phyloP scores from a whole-genome alignment of 2,888 invertebrate species.

The Scrobipalpa atriplicella region DNA sequence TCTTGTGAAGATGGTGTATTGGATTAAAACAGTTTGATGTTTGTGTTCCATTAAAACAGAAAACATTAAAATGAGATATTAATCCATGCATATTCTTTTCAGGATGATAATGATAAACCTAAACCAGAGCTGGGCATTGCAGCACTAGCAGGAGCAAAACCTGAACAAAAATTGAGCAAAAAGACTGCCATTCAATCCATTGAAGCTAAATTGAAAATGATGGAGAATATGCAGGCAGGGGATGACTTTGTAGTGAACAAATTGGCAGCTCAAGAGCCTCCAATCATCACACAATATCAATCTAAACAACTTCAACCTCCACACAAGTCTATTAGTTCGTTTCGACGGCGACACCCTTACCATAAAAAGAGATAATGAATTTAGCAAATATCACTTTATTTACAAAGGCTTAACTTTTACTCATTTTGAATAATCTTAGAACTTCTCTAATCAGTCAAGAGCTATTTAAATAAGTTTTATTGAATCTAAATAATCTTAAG shows the following conservation, averaged over 20 bases:
- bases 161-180: slow-evolving; percentile 86
- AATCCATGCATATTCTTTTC: slow-evolving; percentile 37
- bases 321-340: slow-evolving; percentile 63
- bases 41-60: slow-evolving; percentile 15
- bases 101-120: slow-evolving; percentile 90
- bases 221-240: slow-evolving; percentile 86
- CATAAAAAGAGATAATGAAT: slow-evolving; percentile 72
- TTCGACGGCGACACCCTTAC: slow-evolving; percentile 74
- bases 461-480: slow-evolving; percentile 7
- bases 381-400: neutral
- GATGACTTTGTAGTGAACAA: slow-evolving; percentile 90
- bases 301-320: slow-evolving; percentile 70
- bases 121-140: slow-evolving; percentile 90
- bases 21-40: slow-evolving; percentile 21
- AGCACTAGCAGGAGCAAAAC: slow-evolving; percentile 86
- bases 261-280: slow-evolving; percentile 84
- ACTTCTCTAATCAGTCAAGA: neutral
- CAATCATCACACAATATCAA: slow-evolving; percentile 88
- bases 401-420: neutral
- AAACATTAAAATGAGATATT: slow-evolving; percentile 21
- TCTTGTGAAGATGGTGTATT: slow-evolving; percentile 18
- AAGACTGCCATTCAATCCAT: slow-evolving; percentile 93
- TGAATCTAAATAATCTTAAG: slow-evolving; percentile 23
- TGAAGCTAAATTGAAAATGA: slow-evolving; percentile 92
- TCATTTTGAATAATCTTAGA: neutral